Conservation (phyloP, 2,113 vertebrate species). For the Lamprotornis superbus region DNA sequence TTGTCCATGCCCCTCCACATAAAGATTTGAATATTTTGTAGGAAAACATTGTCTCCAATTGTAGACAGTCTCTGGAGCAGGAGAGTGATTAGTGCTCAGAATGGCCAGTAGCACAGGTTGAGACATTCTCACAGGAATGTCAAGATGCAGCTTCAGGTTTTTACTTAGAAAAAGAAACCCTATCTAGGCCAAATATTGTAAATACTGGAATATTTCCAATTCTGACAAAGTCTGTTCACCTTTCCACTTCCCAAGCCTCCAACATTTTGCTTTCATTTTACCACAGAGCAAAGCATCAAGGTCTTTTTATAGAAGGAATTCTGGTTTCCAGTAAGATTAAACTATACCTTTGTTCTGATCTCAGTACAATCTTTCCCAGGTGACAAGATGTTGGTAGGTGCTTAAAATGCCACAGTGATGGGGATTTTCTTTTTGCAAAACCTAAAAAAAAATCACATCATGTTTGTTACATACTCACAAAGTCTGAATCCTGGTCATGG, state of each 20-base stretch:
- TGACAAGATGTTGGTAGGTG: not conserved
- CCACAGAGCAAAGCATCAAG: not conserved
- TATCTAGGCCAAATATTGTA: not conserved
- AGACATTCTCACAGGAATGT: not conserved
- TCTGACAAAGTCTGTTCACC: not conserved
- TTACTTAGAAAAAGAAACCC: not conserved
- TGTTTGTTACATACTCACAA: not conserved
- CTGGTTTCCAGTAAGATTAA: not conserved
- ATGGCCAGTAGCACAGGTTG: not conserved
- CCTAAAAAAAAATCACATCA: not conserved
- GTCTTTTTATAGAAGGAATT: not conserved
- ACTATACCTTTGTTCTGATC: not conserved
- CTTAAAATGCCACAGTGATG: not conserved
- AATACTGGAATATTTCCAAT: not conserved
- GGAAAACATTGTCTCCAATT: not conserved
- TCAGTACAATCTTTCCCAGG: not conserved
- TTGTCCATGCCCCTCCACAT: fast-evolving
- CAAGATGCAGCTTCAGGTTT: not conserved
- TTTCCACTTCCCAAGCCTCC: not conserved
- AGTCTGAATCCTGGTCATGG: not conserved
- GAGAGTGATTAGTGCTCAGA: not conserved
- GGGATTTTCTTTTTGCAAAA: not conserved
- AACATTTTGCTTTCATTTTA: not conserved
- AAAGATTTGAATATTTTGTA: not conserved
- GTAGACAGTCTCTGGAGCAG: not conserved